Base-by-base conservation (phyloP, 2,113 vertebrate genomes). In the Symphodus melops region DNA sequence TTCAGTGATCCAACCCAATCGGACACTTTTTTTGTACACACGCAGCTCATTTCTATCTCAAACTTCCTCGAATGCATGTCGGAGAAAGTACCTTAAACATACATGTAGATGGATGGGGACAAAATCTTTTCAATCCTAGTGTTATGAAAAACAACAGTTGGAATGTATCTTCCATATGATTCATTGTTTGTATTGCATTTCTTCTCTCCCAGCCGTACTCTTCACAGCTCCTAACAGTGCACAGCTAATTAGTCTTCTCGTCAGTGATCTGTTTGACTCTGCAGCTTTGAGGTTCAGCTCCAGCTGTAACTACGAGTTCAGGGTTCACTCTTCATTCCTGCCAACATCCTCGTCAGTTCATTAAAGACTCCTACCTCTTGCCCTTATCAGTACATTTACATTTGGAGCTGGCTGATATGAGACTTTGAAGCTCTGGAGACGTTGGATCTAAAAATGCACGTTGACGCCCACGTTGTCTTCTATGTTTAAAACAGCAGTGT, bases 321-420 rank as follows among this genome's bases (percentile, higher is more conserved):
- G 60, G 60, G 23, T 28, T 60, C 39, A 25, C 1, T 12, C 20
- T 12, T 42, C 20, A 41, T 3, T n/a, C 39, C 17, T 58, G 56
- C 56, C 36, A 39, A 39, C 56, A 39, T 58, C 36, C 33, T 1
- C n/a, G 10, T 39, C 16, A 39, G 41, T 62, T 60, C 58, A 42
- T 41, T 13, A 59, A 42, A 42, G 21, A 16, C 58, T 33, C 16
- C 12, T 21, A 14, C 39, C 42, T 16, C n/a, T 42, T 44, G 20
- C 42, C 39, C 39, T 28, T 33, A 25, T 25, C 60, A 62, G 42
- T 62, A 19, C 16, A 63, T 49, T 46, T 48, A 44, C 54, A 56
- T 56, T n/a, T 49, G 17, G 5, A 60, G 20, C 58, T 60, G n/a
- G n/a, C 39, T 21, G 58, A 42, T 23, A 42, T 14, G 20, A 44